These are phyloP conservation scores for Florisuga fusca DNA, from an alignment of 2,797 vertebrate genomes.

Conservation along the genomic window DNA sequence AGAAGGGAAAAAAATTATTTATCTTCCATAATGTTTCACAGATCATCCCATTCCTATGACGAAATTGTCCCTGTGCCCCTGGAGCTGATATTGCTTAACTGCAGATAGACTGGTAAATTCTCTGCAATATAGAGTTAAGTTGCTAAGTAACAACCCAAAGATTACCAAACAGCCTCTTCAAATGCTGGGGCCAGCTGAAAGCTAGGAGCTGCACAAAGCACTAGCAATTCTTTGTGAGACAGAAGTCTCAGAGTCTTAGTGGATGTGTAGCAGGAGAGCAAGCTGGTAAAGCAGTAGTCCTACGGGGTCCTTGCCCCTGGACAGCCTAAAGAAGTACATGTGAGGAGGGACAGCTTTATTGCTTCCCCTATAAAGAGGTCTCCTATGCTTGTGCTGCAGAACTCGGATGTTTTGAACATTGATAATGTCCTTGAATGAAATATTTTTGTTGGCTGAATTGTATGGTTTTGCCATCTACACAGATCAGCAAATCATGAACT, in stretches of 20 bases:
- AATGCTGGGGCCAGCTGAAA: neutral
- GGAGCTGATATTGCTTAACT: neutral
- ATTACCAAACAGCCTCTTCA: neutral
- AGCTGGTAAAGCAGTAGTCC: neutral
- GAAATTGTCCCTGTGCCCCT: neutral
- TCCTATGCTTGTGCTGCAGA: neutral
- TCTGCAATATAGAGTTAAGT: neutral
- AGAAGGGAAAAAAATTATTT: neutral
- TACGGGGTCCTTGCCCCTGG: neutral
- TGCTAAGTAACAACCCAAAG: constrained; percentile 53
- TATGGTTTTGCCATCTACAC: neutral
- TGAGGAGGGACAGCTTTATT: neutral
- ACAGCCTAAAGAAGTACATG: neutral
- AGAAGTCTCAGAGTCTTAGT: neutral
- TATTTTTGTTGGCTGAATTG: neutral
- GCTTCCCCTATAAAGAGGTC: neutral
- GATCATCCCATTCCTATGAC: neutral
- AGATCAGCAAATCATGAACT: neutral
- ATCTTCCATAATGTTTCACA: neutral
- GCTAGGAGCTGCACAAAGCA: neutral
- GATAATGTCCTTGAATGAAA: neutral
- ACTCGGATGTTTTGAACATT: neutral
- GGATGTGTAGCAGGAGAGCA: neutral
- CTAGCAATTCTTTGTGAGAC: neutral
- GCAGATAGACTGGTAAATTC: neutral